Evolutionary conservation across 2,113 vertebrate genomes (phyloP).

Genomic region (Hemicordylus capensis): DNA sequence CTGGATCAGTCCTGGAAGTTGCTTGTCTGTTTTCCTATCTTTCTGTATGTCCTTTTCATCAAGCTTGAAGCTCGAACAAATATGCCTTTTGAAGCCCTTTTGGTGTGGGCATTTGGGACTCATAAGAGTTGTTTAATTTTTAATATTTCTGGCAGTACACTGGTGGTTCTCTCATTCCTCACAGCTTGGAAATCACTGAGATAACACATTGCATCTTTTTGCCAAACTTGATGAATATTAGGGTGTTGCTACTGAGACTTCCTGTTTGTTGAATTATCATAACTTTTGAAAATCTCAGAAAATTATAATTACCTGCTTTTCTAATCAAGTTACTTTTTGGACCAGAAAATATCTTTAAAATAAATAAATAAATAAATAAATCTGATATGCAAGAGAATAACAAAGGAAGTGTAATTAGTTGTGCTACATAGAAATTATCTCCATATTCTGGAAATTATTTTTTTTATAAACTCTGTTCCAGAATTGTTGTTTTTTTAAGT

Average conservation of each 20-base stretch:
- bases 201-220: not conserved
- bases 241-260: not conserved
- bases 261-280: no score
- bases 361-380: not conserved
- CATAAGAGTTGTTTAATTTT: not conserved
- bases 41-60: not conserved
- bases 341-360: not conserved
- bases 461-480: not conserved
- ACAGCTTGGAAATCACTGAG: not conserved
- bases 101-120: not conserved
- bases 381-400: not conserved
- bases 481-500: not conserved
- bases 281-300: constrained; percentile 1
- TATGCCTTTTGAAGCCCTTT: not conserved
- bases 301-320: not conserved
- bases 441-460: not conserved
- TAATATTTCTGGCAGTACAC: not conserved
- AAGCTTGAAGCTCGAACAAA: not conserved
- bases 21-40: not conserved
- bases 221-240: not conserved
- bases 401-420: not conserved
- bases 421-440: not conserved
- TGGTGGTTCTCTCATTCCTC: not conserved
- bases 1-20: not conserved
- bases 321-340: not conserved